Evolutionary conservation across 2,113 vertebrate species (phyloP).

Genomic region (Tenrec ecaudatus): DNA sequence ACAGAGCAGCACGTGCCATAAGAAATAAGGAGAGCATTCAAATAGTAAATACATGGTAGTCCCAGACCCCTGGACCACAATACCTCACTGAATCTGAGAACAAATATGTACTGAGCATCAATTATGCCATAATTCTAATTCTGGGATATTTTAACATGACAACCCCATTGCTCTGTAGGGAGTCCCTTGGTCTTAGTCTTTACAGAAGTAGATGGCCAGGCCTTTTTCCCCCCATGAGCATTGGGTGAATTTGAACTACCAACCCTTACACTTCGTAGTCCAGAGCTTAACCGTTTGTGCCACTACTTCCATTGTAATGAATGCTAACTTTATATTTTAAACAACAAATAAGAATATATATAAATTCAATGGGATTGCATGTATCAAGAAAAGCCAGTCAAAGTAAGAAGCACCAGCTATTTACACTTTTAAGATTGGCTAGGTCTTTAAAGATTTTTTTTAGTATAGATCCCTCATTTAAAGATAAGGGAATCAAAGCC

Average conservation of each 20-base stretch:
- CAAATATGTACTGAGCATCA: not conserved
- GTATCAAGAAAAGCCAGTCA: not conserved
- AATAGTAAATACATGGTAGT: no score
- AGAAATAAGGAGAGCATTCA: no score
- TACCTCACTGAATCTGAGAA: not conserved
- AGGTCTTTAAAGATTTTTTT: conserved; percentile 6
- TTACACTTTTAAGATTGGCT: not conserved
- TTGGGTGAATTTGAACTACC: not conserved
- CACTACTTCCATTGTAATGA: not conserved
- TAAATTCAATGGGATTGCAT: not conserved
- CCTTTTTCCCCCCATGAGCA: not conserved
- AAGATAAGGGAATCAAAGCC: not conserved
- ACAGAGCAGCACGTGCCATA: no score
- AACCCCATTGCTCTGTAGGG: not conserved
- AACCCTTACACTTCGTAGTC: not conserved
- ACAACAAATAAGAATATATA: conserved; percentile 17
- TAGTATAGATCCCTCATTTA: conserved; percentile 1
- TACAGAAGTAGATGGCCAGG: not conserved
- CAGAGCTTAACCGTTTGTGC: not conserved
- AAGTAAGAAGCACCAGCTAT: not conserved
- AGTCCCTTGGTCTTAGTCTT: not conserved
- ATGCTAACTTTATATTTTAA: not conserved
- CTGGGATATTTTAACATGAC: not conserved
- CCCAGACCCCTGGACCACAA: not conserved
- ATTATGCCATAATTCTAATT: not conserved